phyloP scores from a whole-genome alignment of 1,140 invertebrate species.

The Trialeurodes vaporariorum region DNA sequence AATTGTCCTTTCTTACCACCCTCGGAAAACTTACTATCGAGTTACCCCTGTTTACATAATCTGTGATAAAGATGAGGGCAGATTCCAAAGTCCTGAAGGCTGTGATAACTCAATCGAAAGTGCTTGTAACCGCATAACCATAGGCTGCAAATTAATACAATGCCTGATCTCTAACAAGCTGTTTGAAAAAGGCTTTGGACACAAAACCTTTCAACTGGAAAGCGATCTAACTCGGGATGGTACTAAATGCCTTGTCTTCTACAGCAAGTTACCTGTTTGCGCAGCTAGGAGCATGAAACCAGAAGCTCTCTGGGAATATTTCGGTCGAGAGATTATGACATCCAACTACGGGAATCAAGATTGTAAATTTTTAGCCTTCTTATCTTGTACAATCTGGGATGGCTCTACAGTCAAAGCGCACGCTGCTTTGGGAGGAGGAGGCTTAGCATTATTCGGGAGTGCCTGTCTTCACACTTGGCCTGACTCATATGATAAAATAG shows the following conservation, averaged over 20 bases:
- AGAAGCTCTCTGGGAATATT: conserved; percentile 69
- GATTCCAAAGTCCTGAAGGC: conserved; percentile 61
- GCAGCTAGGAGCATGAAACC: conserved; percentile 60
- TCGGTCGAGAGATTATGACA: conserved; percentile 64
- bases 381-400: conserved; percentile 72
- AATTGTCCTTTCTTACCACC: conserved; percentile 16
- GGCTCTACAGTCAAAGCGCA: conserved; percentile 56
- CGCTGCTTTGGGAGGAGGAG: conserved; percentile 78
- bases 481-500: conserved; percentile 52
- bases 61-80: conserved; percentile 60
- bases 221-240: conserved; percentile 37
- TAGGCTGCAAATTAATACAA: conserved; percentile 71
- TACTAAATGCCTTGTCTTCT: conserved; percentile 52
- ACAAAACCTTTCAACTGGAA: conserved; percentile 71
- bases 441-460: conserved; percentile 79
- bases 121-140: conserved; percentile 60
- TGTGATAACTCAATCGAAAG: conserved; percentile 56
- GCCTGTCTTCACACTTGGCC: conserved; percentile 88
- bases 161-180: conserved; percentile 78
- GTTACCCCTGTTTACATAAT: conserved; percentile 61
- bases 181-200: conserved; percentile 60
- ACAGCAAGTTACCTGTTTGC: conserved; percentile 53
- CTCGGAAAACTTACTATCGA: conserved; percentile 22
- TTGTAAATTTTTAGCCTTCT: conserved; percentile 77
- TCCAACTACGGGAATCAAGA: conserved; percentile 47